These are phyloP conservation scores for Telmatherina bonti DNA, from an alignment of 2,797 vertebrate genomes.

Conservation along the genomic window DNA sequence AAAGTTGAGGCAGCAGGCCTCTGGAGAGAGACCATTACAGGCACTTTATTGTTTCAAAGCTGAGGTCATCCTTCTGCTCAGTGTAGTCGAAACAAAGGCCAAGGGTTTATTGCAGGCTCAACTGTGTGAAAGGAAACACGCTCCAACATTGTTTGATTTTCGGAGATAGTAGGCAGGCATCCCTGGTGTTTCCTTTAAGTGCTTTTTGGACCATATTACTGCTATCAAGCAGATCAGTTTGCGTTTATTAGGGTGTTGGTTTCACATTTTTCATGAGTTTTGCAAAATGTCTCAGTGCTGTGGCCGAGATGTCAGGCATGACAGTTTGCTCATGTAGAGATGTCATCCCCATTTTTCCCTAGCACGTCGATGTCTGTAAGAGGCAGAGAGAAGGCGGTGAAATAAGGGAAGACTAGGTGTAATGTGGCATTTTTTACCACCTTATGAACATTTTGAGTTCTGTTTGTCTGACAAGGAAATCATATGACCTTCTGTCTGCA, in stretches of 20 bases:
- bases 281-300: constrained; percentile 33
- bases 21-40: constrained; percentile 96
- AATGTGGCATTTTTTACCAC: neutral
- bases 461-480: constrained; percentile 15
- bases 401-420: constrained; percentile 19
- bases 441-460: constrained; percentile 1
- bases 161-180: constrained; percentile 66
- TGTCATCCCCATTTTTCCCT: constrained; percentile 63
- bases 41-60: constrained; percentile 97
- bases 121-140: constrained; percentile 98
- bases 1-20: constrained; percentile 94
- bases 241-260: constrained; percentile 7
- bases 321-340: constrained; percentile 60
- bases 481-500: constrained; percentile 18
- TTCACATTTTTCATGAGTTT: constrained; percentile 24
- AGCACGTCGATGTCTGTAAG: constrained; percentile 61
- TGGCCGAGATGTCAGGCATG: constrained; percentile 54
- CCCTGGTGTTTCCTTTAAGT: constrained; percentile 61
- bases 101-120: constrained; percentile 93
- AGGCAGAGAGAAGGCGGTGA: constrained; percentile 28
- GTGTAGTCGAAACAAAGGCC: constrained; percentile 92
- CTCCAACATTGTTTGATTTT: constrained; percentile 91
- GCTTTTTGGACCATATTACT: constrained; percentile 8
- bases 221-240: constrained; percentile 27
- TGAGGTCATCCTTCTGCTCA: constrained; percentile 98